Evolutionary conservation across 2,888 invertebrate species (phyloP), one percentile per base, ranked within the genome.

Genomic region (Blomia tropicalis): DNA sequence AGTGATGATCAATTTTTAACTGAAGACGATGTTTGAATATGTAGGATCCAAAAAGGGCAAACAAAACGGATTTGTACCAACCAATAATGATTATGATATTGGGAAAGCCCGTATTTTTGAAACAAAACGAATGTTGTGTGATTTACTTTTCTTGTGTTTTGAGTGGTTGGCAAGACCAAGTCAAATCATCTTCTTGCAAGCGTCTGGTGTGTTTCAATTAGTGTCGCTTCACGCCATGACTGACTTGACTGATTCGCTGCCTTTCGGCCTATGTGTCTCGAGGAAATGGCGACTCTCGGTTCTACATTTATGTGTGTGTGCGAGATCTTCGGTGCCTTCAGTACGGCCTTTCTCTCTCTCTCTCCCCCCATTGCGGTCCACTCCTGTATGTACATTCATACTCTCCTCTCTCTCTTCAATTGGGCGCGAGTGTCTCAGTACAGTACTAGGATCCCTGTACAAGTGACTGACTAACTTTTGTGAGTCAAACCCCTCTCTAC

Each of bases 401-500:
- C 41, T 41, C 41, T 41, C n/a, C 41, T 41, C 14, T n/a, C n/a
- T 41, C 41, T 14, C 14, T 41, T 41, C 41, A 41, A n/a, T 41
- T 41, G 41, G 41, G 14, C n/a, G 41, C n/a, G 41, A 17, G 41
- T 14, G 41, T 41, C 41, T 41, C 41, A 41, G 41, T 41, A n/a
- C 41, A 41, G 41, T n/a, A n/a, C 14, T 41, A 14, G 14, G 36
- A 36, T 36, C 36, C 7, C 36, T 36, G n/a, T n/a, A 17, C n/a
- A 17, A 41, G 41, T 41, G 51, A 47, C 11, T 47, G 51, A 47
- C 23, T 47, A 47, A 47, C 51, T 47, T 47, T 47, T 47, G 51
- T n/a, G 14, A 47, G 51, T 47, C 51, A 47, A 47, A n/a, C 51
- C 51, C n/a, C 51, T 47, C 22, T 25, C 51, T 47, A 7, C 51